Percentiles rank a stretch among this genome's conserved stretches.
phyloP scores from a whole-genome alignment of 37 sponge, comb jelly and placozoan genomes.

The Crambe crambe region DNA sequence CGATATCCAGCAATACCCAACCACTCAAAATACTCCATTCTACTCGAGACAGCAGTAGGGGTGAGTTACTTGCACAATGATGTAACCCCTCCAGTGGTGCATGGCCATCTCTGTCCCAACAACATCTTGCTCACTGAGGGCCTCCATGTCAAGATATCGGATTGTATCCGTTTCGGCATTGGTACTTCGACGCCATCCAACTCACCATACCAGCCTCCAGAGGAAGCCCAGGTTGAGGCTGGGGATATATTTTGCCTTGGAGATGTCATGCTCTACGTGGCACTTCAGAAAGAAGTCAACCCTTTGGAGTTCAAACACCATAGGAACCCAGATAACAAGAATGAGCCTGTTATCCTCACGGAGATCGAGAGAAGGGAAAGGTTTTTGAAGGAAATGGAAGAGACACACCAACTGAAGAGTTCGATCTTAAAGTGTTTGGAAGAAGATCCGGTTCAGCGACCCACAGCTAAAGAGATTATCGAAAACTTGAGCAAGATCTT shows the following conservation, averaged over 20 bases:
- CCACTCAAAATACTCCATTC: constrained; percentile 7
- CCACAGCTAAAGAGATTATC: neutral
- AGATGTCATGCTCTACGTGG: constrained; percentile 18
- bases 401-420: constrained; percentile 1
- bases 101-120: constrained; percentile 26
- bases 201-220: constrained; percentile 33
- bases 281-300: constrained; percentile 6
- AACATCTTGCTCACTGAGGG: constrained; percentile 34
- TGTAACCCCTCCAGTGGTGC: constrained; percentile 22
- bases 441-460: constrained; percentile 20
- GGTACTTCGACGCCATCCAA: neutral
- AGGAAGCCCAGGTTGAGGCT: neutral
- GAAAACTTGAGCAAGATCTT: constrained; percentile 11
- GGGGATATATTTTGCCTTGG: constrained; percentile 41
- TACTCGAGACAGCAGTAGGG: constrained; percentile 23
- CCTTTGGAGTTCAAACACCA: constrained; percentile 25
- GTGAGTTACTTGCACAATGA: constrained; percentile 33
- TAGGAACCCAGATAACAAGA: constrained; percentile 1
- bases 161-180: neutral
- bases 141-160: constrained; percentile 45
- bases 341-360: constrained; percentile 1
- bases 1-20: constrained; percentile 20
- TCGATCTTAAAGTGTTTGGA: constrained; percentile 20
- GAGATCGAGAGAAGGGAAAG: constrained; percentile 30
- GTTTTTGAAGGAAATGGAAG: constrained; percentile 2